A percentile compares a stretch with the other conserved stretches of the same genome.
Evolutionary conservation across 1,140 invertebrate genomes (phyloP).

Genomic region (Drosophila tsacasi): DNA sequence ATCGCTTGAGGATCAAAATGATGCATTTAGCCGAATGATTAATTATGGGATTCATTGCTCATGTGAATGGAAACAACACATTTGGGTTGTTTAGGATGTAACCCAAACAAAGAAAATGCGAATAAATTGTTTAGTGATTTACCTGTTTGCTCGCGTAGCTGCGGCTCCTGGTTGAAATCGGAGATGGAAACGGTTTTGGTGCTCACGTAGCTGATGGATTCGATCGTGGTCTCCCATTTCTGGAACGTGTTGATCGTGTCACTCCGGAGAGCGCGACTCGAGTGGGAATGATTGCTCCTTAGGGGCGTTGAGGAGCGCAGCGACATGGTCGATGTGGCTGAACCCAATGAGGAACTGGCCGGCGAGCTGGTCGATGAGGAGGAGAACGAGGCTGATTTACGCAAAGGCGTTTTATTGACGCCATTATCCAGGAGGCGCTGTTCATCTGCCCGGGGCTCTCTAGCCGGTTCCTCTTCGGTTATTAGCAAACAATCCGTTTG

Average conservation of each 20-base stretch:
- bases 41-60: slow-evolving; percentile 34
- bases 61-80: slow-evolving; percentile 27
- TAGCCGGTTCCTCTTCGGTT: slow-evolving; percentile 59
- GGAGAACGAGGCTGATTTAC: slow-evolving; percentile 78
- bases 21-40: slow-evolving; percentile 56
- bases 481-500: slow-evolving; percentile 78
- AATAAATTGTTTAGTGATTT: slow-evolving; percentile 13
- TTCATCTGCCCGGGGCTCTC: neutral
- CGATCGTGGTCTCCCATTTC: slow-evolving; percentile 83
- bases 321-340: slow-evolving; percentile 78
- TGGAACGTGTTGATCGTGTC: slow-evolving; percentile 82
- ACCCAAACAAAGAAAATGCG: slow-evolving; percentile 26
- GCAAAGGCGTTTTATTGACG: slow-evolving; percentile 59
- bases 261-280: slow-evolving; percentile 62
- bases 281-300: slow-evolving; percentile 29
- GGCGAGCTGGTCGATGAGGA: slow-evolving; percentile 67
- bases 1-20: slow-evolving; percentile 56
- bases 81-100: slow-evolving; percentile 19
- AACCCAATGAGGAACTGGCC: slow-evolving; percentile 69
- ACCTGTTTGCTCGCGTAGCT: slow-evolving; percentile 64
- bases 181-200: slow-evolving; percentile 79
- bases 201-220: slow-evolving; percentile 82
- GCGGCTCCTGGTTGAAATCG: slow-evolving; percentile 63
- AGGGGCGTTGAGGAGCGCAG: slow-evolving; percentile 71
- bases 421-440: slow-evolving; percentile 37